Conservation (phyloP, 2,113 vertebrate genomes). For the Chelonoidis abingdonii region DNA sequence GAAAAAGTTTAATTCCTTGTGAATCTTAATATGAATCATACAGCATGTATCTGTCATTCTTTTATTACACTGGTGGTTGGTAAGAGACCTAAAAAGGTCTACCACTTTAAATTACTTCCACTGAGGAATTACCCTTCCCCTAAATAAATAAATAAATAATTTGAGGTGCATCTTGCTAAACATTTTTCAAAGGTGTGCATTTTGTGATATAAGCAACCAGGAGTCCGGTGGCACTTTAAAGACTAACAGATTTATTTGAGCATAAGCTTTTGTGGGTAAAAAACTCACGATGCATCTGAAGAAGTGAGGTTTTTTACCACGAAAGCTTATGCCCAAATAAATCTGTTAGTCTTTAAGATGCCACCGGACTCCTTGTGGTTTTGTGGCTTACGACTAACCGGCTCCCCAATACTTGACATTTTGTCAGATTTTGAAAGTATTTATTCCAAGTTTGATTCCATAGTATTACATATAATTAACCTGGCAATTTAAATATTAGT, state of each 20-base stretch:
- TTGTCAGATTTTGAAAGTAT: no score
- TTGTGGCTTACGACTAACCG: no score
- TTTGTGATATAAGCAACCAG: constrained; percentile 58
- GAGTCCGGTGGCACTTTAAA: no score
- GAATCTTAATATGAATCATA: constrained; percentile 62
- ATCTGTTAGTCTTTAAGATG: no score
- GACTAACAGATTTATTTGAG: no score
- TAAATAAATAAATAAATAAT: constrained; percentile 49
- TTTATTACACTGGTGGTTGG: constrained; percentile 48
- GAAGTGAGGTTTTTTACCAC: no score
- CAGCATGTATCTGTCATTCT: constrained; percentile 62
- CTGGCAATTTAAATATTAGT: constrained; percentile 57
- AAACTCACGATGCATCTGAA: no score
- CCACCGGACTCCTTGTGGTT: no score
- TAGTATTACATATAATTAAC: constrained; percentile 70
- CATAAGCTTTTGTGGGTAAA: no score
- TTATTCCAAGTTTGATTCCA: no score
- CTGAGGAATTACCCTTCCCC: constrained; percentile 61
- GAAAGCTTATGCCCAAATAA: no score
- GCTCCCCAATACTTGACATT: constrained; percentile 5
- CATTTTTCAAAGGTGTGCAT: constrained; percentile 73
- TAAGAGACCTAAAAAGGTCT: constrained; percentile 48
- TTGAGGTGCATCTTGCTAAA: constrained; percentile 66
- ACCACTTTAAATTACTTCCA: constrained; percentile 58
- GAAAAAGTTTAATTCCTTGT: constrained; percentile 65